These are phyloP conservation scores for Platycheirus albimanus DNA, from an alignment of 2,888 invertebrate genomes.

Conservation along the genomic window DNA sequence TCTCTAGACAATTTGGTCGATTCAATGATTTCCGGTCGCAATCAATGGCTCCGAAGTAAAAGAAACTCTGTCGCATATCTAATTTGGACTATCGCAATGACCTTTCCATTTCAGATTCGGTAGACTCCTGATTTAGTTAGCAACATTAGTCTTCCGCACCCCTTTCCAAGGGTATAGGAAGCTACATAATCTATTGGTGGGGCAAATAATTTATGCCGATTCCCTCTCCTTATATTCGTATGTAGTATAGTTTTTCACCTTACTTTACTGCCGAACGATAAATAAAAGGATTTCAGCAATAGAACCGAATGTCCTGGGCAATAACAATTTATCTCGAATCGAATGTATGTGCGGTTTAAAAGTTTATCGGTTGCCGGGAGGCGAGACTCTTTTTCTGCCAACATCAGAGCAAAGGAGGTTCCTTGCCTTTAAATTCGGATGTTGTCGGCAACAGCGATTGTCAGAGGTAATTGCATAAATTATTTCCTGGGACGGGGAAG, in stretches of 20 bases:
- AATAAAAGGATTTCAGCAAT: constrained; percentile 73
- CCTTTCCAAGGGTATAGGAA: no score
- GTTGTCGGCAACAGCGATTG: constrained; percentile 55
- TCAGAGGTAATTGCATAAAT: constrained; percentile 71
- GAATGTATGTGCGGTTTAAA: constrained; percentile 71
- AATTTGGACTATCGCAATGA: constrained; percentile 54
- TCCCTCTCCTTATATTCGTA: constrained; percentile 19
- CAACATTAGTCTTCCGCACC: constrained; percentile 55
- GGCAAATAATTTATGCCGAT: constrained; percentile 64
- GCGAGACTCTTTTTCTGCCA: constrained; percentile 12
- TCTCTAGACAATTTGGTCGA: constrained; percentile 40
- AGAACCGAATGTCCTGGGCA: constrained; percentile 70
- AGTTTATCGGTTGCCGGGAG: constrained; percentile 65
- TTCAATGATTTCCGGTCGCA: constrained; percentile 31
- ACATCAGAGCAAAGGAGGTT: background rate
- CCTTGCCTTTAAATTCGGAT: constrained; percentile 15
- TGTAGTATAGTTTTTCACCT: background rate
- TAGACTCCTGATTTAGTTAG: constrained; percentile 27
- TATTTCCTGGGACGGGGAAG: constrained; percentile 49
- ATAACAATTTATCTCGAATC: constrained; percentile 73
- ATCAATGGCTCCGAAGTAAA: constrained; percentile 44
- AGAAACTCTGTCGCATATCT: constrained; percentile 55
- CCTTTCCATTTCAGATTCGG: constrained; percentile 55
- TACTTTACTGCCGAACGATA: constrained; percentile 56
- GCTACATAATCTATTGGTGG: constrained; percentile 47